Percentiles rank a stretch among this genome's conserved stretches.
Conservation (phyloP, 1,140 invertebrate species). For the Marisa cornuarietis region DNA sequence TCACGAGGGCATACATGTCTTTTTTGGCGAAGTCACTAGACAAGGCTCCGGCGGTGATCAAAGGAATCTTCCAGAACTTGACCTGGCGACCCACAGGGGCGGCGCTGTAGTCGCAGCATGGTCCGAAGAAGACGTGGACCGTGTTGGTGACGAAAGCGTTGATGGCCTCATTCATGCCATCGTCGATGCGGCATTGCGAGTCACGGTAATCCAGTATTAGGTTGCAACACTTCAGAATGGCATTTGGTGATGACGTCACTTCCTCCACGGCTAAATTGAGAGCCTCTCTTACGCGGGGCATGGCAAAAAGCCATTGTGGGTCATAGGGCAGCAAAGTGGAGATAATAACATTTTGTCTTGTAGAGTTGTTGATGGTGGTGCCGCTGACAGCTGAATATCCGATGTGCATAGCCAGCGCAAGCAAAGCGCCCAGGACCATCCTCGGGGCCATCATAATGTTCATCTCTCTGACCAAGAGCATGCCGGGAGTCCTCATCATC, state of each 20-base stretch:
- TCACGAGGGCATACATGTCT: conserved; percentile 78
- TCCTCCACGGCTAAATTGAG: conserved; percentile 44
- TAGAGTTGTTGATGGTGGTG: background rate
- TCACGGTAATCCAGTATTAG: conserved; percentile 46
- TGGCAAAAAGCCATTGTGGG: conserved; percentile 42
- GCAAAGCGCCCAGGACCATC: too few species aligned
- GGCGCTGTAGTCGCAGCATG: conserved; percentile 90
- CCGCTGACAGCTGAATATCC: too few species aligned
- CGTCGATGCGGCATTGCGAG: conserved; percentile 44
- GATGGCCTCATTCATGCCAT: conserved; percentile 54
- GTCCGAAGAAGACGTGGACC: conserved; percentile 85
- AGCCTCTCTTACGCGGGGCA: conserved; percentile 39
- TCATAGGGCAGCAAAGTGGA: conserved; percentile 39
- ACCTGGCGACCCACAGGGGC: conserved; percentile 88
- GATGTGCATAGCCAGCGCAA: too few species aligned
- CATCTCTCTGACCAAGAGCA: too few species aligned
- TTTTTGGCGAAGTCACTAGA: conserved; percentile 77
- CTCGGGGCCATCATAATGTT: too few species aligned
- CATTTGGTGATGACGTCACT: conserved; percentile 21
- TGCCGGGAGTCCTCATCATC: too few species aligned
- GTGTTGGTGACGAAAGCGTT: conserved; percentile 45
- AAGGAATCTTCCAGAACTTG: conserved; percentile 80
- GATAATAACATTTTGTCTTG: conserved; percentile 27
- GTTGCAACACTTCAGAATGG: conserved; percentile 22
- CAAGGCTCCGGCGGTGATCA: conserved; percentile 80